Conservation (phyloP, 30 jellyfish, hydroid and myxozoan genomes). For the Haliclystus octoradiatus region DNA sequence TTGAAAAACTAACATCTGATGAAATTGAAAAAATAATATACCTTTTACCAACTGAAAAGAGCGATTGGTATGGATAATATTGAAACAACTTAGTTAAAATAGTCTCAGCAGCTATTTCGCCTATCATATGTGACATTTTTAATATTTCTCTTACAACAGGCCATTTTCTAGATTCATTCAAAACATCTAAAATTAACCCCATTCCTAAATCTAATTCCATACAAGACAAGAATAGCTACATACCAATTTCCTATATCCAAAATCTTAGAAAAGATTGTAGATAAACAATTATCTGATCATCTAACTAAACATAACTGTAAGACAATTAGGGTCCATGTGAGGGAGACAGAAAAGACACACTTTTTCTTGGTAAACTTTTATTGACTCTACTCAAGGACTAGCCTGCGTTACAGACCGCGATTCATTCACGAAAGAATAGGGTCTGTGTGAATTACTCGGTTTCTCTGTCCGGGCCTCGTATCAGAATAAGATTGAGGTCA, state of each 20-base stretch:
- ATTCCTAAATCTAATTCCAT: neutral
- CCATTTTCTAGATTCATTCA: neutral
- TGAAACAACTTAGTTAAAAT: neutral
- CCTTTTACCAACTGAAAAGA: neutral
- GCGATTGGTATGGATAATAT: neutral
- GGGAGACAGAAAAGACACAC: too few relatives aligned
- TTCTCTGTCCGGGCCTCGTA: too few relatives aligned
- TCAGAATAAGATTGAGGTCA: too few relatives aligned
- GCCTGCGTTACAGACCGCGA: too few relatives aligned
- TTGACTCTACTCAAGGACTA: too few relatives aligned
- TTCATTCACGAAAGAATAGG: too few relatives aligned
- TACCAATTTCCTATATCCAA: slow-evolving; percentile 33
- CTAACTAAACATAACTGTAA: too few relatives aligned
- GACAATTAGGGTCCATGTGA: too few relatives aligned
- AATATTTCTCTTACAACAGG: neutral
- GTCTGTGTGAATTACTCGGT: too few relatives aligned
- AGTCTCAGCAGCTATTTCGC: neutral
- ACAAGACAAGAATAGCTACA: slow-evolving; percentile 9
- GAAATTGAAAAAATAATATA: neutral
- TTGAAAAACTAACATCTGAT: neutral
- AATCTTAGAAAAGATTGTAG: slow-evolving; percentile 29
- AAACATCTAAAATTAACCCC: neutral
- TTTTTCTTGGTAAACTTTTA: too few relatives aligned
- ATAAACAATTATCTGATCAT: slow-evolving; percentile 28
- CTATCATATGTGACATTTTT: neutral